These are phyloP conservation scores for Proisotoma minuta DNA, from an alignment of 2,888 invertebrate genomes.

Conservation along the genomic window DNA sequence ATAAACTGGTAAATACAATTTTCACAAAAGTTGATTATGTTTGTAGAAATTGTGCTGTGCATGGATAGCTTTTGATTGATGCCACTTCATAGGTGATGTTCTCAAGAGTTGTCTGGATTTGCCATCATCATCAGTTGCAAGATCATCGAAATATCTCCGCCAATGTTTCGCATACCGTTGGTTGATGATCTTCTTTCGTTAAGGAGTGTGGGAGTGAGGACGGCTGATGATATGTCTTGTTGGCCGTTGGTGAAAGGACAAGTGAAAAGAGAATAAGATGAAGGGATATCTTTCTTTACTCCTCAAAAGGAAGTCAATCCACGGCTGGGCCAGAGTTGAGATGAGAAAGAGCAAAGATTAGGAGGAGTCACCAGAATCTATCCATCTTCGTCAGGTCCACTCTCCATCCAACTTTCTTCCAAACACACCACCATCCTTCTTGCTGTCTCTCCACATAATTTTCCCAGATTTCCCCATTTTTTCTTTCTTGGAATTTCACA, in stretches of 20 bases:
- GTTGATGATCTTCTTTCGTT: no score
- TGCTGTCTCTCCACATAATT: background rate
- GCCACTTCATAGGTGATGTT: background rate
- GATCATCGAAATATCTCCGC: no score
- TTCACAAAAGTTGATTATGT: no score
- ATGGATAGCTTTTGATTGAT: constrained; percentile 1
- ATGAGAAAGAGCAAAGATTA: constrained; percentile 44
- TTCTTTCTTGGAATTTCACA: background rate
- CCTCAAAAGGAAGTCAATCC: constrained; percentile 8
- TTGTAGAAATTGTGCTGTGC: no score
- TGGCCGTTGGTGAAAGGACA: background rate
- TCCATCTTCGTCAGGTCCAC: constrained; percentile 46
- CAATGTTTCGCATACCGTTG: no score
- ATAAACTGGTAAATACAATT: no score
- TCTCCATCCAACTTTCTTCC: constrained; percentile 25
- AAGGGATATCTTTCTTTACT: background rate
- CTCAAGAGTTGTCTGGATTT: background rate
- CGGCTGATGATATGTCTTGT: background rate
- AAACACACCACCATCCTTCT: constrained; percentile 1
- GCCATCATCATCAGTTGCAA: background rate
- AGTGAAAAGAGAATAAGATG: background rate
- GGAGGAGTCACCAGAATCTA: constrained; percentile 45
- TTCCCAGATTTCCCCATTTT: constrained; percentile 6
- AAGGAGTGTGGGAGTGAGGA: background rate
- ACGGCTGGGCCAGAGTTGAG: constrained; percentile 1